A percentile compares a stretch with the other conserved stretches of the same genome.
phyloP scores from a whole-genome alignment of 2,797 vertebrate species.

The Spinus olivaceus region DNA sequence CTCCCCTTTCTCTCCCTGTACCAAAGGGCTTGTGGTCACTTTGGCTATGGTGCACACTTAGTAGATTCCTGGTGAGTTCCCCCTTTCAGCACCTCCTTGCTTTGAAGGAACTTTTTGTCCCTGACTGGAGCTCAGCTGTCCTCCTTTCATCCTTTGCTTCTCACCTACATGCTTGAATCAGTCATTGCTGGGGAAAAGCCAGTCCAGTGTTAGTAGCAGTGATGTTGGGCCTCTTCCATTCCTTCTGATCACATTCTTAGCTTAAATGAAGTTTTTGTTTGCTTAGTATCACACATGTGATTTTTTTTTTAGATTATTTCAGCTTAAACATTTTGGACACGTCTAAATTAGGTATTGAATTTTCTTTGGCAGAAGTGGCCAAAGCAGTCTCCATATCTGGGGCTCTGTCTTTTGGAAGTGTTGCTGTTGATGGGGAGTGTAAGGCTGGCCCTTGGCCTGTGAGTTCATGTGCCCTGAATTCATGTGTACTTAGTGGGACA shows the following conservation, averaged over 20 bases:
- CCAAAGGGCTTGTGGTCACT: background rate
- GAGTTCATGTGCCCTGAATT: accelerated
- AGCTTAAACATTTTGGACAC: background rate
- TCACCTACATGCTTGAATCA: accelerated
- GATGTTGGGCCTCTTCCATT: background rate
- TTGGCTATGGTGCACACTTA: background rate
- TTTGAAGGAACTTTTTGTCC: background rate
- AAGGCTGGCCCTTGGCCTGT: background rate
- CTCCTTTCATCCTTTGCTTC: background rate
- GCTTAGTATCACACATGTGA: background rate
- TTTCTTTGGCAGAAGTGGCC: background rate
- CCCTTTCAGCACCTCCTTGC: background rate
- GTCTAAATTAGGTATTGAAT: background rate
- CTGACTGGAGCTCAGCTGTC: background rate
- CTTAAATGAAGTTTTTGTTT: background rate
- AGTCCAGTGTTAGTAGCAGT: background rate
- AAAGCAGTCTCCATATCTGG: accelerated
- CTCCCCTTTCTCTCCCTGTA: accelerated
- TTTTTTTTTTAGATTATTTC: background rate
- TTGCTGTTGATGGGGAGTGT: background rate
- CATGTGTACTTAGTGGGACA: background rate
- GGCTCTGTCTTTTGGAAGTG: background rate
- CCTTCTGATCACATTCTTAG: background rate
- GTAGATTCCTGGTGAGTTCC: background rate
- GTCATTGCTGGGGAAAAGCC: background rate